A percentile compares a stretch with the other conserved stretches of the same genome.
These are phyloP conservation scores for Dermatemys mawii DNA, from an alignment of 2,113 vertebrate genomes.

Conservation along the genomic window DNA sequence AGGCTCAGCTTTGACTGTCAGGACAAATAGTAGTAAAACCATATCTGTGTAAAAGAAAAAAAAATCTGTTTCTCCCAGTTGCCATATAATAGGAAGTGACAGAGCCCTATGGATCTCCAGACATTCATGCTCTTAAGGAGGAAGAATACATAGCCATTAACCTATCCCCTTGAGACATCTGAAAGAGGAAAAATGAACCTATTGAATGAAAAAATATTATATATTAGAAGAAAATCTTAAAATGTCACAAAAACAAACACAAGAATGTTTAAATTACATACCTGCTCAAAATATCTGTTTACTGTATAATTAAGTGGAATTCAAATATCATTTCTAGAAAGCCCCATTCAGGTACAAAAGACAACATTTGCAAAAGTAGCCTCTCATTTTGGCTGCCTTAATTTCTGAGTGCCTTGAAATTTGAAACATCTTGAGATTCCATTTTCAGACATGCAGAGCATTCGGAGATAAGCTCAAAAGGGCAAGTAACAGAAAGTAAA, in stretches of 20 bases:
- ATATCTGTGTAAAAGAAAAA: not conserved
- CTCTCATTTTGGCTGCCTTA: not conserved
- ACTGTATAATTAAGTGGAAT: not conserved
- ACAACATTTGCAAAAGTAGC: rapidly evolving
- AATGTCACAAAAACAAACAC: not conserved
- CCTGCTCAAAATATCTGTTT: not conserved
- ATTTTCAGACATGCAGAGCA: not conserved
- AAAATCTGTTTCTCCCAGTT: constrained; percentile 28
- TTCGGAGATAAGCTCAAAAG: no score
- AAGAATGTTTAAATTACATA: not conserved
- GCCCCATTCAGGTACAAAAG: not conserved
- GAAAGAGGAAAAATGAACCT: not conserved
- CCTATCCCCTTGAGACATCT: not conserved
- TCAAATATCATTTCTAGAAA: not conserved
- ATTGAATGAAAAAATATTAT: not conserved
- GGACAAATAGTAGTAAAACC: not conserved
- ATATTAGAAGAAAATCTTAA: not conserved
- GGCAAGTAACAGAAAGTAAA: not conserved
- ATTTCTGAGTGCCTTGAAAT: not conserved
- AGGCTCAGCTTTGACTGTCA: not conserved
- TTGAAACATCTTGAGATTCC: not conserved
- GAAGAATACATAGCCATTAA: not conserved
- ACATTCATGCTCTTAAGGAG: not conserved
- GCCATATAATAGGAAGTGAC: not conserved
- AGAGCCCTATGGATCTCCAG: not conserved